Evolutionary conservation across 2,888 invertebrate genomes (phyloP), one percentile per base, ranked within the genome.

Genomic region (Drosophila quinaria): DNA sequence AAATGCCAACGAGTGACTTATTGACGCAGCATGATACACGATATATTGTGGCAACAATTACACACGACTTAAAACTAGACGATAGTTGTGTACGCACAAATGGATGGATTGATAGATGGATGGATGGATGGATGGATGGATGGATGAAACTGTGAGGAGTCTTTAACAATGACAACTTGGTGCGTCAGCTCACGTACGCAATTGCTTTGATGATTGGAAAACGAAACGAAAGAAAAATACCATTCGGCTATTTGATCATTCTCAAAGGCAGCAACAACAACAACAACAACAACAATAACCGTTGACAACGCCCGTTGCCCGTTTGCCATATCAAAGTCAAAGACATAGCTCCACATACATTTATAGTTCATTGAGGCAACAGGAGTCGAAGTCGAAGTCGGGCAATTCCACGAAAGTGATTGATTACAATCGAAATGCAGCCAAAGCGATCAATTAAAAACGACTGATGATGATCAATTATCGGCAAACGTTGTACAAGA

Each of bases 391-490:
- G 29, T 29, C 29, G 5, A 29, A 29, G 29, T 29, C 55, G 58
- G 52, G 41, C 69, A 63, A 60, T 87, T 87, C 87, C 88, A 87
- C 89, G 87, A 89, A 87, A 85, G 87, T 87, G 87, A 87, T 87
- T 87, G 89, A 87, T 87, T 87, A 89, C 89, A 85, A 89, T 83
- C 87, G 67, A 86, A 79, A 81, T 67, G 74, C 78, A 70, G 75
- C 65, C 68, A 83, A 79, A 80, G 81, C 85, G 86, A 86, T 86
- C 86, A 86, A 86, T 86, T 86, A 86, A 86, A 86, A 89, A 89
- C 82, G 86, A 86, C 89, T 89, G 86, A 86, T 86, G 86, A 86
- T 86, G 86, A 86, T 87, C 86, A 85, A 85, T 84, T 84, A 84
- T 88, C 83, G 82, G 80, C 68, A 68, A 68, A 44, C 25, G 66